A percentile compares a stretch with the other conserved stretches of the same genome.
phyloP scores from a whole-genome alignment of 2,113 vertebrate species.

The Australoheros scitulus region DNA sequence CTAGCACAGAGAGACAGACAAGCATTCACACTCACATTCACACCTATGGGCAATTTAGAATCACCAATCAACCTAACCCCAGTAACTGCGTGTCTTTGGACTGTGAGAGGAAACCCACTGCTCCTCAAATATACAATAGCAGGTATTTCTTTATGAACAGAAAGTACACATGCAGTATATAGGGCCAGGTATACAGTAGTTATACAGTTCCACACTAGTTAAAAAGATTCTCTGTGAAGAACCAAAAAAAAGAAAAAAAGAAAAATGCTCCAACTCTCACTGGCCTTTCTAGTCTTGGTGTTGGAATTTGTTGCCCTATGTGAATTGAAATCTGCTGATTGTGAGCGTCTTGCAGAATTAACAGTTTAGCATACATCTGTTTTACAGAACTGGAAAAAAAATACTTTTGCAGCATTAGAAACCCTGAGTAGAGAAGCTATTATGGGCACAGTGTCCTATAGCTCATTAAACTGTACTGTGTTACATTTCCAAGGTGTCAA shows the following conservation, averaged over 20 bases:
- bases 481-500: neutral
- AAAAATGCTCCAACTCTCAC: neutral
- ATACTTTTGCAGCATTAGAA: neutral
- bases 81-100: no score
- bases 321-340: neutral
- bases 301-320: neutral
- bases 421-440: neutral
- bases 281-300: neutral
- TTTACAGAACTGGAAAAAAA: neutral
- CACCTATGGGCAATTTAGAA: no score
- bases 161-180: neutral
- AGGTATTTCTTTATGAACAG: neutral
- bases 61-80: no score
- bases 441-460: neutral
- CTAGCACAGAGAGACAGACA: no score
- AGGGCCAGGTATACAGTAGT: no score
- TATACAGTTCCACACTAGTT: neutral
- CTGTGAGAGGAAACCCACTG: neutral
- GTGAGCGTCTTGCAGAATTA: neutral
- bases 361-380: neutral
- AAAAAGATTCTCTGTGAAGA: neutral
- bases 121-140: conserved; percentile 1
- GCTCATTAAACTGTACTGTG: neutral
- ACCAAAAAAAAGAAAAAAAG: neutral
- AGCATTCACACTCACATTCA: no score